phyloP scores from a whole-genome alignment of 37 sponge, comb jelly and placozoan species.

The Bolinopsis microptera region DNA sequence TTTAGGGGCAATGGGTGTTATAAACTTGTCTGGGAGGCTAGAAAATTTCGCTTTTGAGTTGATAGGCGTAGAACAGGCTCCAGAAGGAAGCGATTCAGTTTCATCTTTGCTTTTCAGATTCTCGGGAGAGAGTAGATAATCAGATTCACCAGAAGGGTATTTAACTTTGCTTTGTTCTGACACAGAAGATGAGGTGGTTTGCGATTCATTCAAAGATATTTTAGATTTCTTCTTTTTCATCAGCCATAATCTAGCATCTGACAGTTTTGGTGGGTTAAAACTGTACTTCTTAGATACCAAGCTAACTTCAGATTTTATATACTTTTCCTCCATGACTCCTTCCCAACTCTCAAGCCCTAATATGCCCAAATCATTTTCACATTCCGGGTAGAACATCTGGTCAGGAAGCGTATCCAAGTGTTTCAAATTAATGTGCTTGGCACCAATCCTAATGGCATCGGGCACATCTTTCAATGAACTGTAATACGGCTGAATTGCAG shows the following conservation, averaged over 20 bases:
- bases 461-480: background rate
- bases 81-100: constrained; percentile 8
- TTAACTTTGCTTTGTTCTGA: background rate
- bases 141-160: background rate
- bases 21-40: constrained; percentile 44
- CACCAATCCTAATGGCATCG: background rate
- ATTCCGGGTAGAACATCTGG: constrained; percentile 23
- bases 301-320: background rate
- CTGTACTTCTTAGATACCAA: background rate
- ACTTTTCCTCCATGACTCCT: background rate
- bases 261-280: background rate
- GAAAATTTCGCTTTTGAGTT: background rate
- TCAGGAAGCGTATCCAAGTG: background rate
- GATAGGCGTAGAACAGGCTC: constrained; percentile 12
- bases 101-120: background rate
- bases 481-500: background rate
- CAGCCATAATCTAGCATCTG: background rate
- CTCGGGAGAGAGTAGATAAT: background rate
- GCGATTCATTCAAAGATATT: background rate
- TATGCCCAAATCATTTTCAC: constrained; percentile 4
- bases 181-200: background rate
- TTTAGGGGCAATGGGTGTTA: constrained; percentile 11
- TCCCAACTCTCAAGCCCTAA: constrained; percentile 2
- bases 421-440: background rate
- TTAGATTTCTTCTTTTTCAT: background rate